Percentiles rank a stretch among this genome's conserved stretches.
These are phyloP conservation scores for Aphyosemion australe DNA, from an alignment of 2,113 vertebrate species.

Conservation along the genomic window DNA sequence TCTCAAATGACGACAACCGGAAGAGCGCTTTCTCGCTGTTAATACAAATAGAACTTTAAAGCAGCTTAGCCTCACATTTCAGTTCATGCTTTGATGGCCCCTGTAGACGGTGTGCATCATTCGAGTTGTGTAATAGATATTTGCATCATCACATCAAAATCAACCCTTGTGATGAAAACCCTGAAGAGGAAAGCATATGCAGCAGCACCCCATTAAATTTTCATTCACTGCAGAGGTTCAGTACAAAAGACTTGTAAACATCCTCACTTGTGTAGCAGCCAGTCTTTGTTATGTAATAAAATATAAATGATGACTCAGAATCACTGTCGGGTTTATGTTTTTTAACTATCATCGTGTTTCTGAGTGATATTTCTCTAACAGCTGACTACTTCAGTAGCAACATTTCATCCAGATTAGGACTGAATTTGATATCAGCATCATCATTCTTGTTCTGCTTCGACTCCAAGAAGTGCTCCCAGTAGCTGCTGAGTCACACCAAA, in stretches of 20 bases:
- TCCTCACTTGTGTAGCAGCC: not conserved
- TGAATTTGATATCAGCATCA: no score
- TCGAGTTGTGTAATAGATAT: not conserved
- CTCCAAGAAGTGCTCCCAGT: not conserved
- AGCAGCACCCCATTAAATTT: slow-evolving; percentile 21
- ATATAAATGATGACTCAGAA: slow-evolving; percentile 15
- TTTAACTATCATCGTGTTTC: not conserved
- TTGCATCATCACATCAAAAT: not conserved
- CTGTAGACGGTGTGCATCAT: no score
- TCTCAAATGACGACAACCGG: no score
- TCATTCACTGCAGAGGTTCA: slow-evolving; percentile 1
- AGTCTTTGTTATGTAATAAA: slow-evolving; percentile 26
- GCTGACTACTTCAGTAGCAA: not conserved
- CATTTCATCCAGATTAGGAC: no score
- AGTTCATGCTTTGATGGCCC: no score
- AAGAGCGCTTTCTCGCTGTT: no score
- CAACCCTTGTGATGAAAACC: not conserved
- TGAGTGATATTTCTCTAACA: not conserved
- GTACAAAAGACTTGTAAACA: not conserved
- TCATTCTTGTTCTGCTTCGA: no score
- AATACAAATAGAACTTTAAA: no score
- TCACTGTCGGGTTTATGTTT: not conserved
- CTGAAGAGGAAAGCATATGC: slow-evolving; percentile 5
- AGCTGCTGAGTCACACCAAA: not conserved
- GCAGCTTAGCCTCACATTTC: no score